These are phyloP conservation scores for Myiozetetes cayanensis DNA, from an alignment of 2,113 vertebrate species.

Conservation along the genomic window DNA sequence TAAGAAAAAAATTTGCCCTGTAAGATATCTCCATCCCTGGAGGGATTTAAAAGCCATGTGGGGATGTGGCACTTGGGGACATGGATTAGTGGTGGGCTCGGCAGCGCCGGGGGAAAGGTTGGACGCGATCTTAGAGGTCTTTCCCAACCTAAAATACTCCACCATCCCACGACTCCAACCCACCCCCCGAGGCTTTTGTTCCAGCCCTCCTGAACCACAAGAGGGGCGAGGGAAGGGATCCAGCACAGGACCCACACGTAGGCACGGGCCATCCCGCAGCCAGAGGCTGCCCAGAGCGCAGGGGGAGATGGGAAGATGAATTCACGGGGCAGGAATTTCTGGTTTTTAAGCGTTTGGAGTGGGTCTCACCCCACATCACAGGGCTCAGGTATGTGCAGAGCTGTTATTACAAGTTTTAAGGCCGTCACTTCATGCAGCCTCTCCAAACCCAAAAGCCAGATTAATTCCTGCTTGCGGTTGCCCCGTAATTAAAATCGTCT, in stretches of 20 bases:
- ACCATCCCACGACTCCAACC: neutral
- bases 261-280: neutral
- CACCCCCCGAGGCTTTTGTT: neutral
- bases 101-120: neutral
- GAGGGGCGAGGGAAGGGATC: neutral
- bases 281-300: neutral
- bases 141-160: neutral
- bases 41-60: neutral
- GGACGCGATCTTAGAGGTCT: neutral
- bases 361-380: constrained; percentile 43
- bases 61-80: neutral
- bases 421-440: neutral
- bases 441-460: neutral
- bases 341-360: constrained; percentile 21
- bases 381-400: constrained; percentile 29
- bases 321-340: constrained; percentile 59
- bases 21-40: neutral
- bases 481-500: constrained; percentile 57
- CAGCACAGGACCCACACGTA: neutral
- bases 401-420: constrained; percentile 45
- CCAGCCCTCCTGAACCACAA: neutral
- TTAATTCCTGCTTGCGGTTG: constrained; percentile 37
- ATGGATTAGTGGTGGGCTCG: neutral
- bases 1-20: neutral
- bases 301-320: constrained; percentile 13